phyloP scores from a whole-genome alignment of 2,797 vertebrate genomes.

The Epinephelus awoara region DNA sequence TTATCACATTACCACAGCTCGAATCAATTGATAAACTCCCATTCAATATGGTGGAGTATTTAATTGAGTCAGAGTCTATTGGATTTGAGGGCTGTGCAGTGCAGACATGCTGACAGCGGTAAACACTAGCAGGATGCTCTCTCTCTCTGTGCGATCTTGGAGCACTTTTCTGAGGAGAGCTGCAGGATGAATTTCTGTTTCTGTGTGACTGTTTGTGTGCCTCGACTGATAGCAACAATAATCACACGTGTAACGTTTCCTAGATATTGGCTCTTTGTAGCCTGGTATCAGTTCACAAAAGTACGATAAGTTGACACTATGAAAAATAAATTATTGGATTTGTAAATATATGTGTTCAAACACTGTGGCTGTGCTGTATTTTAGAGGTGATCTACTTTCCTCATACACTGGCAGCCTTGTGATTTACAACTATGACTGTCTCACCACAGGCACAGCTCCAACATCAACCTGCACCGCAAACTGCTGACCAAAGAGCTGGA shows the following conservation, averaged over 20 bases:
- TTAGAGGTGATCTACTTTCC: background rate
- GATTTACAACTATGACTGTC: conserved; percentile 58
- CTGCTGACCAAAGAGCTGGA: conserved; percentile 99
- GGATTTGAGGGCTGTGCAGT: conserved; percentile 91
- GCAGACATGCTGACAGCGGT: conserved; percentile 96
- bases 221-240: conserved; percentile 38
- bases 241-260: conserved; percentile 25
- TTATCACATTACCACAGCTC: conserved; percentile 98
- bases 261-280: conserved; percentile 30
- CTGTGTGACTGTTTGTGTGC: conserved; percentile 43
- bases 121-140: conserved; percentile 88
- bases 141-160: conserved; percentile 64
- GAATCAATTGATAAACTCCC: conserved; percentile 99
- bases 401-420: background rate
- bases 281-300: conserved; percentile 25
- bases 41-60: conserved; percentile 96
- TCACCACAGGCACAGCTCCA: conserved; percentile 95
- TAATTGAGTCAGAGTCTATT: conserved; percentile 99
- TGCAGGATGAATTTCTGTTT: conserved; percentile 49
- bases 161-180: conserved; percentile 61
- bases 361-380: conserved; percentile 15
- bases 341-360: conserved; percentile 16
- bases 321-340: conserved; percentile 5
- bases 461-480: conserved; percentile 99
- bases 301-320: conserved; percentile 13